Evolutionary conservation across 2,797 vertebrate species (phyloP), one percentile per base, ranked within the genome.

Genomic region (Platyrinchus mystaceus): DNA sequence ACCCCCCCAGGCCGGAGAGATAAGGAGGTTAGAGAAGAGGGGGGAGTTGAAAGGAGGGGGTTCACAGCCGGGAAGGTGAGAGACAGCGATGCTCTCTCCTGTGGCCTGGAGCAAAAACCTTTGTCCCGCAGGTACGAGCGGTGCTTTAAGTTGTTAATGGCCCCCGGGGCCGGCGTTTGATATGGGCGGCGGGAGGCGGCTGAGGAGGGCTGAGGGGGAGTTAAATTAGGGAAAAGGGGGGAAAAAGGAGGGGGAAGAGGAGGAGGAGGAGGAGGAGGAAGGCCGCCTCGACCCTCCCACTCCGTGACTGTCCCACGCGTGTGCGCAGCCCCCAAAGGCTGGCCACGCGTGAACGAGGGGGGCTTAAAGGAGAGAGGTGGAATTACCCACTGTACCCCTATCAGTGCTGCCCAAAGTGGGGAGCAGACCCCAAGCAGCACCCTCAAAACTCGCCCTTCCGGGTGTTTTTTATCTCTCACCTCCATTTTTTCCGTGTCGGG

Each of bases 91-190:
- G 67, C 84, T 69, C 34, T 94, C 62, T 82, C 63, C 39, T 63
- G 28, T n/a, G 66, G 81, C 81, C 86, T 50, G 70, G 59, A 77
- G 86, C 64, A 81, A 91, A 90, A 87, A 73, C 76, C 89, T 95
- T 95, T 96, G 84, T 91, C 90, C 86, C 58, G 64, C 94, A 94
- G 90, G 85, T 91, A 94, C 30, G 77, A 82, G 75, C 41, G 44
- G 53, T 76, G 76, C 90, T 90, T 95, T 96, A 93, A 95, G 68
- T 80, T 95, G 96, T 50, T 84, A 94, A 96, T 87, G 63, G 39
- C 37, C 41, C 53, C 73, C 41, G 62, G 39, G 62, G 75, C 37
- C 50, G 49, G 78, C n/a, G 62, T 95, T 96, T 97, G 95, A 95
- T 96, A 87, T 94, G 64, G 93, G 81, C 92, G 92, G 89, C 70